Evolutionary conservation across 2,888 invertebrate species (phyloP), one percentile per base, ranked within the genome.

Genomic region (Cephus pygmeus): DNA sequence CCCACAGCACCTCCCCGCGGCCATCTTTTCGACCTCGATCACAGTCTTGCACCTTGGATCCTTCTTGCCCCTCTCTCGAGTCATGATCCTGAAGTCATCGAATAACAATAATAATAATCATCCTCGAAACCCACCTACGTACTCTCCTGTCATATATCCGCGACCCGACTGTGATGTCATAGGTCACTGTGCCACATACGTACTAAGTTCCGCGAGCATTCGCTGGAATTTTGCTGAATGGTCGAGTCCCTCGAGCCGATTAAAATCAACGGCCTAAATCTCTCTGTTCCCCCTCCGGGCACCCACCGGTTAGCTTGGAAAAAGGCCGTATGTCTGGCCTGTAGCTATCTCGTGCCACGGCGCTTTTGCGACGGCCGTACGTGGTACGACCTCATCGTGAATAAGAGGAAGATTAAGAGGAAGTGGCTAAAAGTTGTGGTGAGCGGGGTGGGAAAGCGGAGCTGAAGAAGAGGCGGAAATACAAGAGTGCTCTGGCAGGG

Each of bases 251-350:
- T 56, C 56, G 56, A 56, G 56, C 56, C 86, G 89, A 88, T 91
- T 89, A 87, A 87, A 90, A 91, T 91, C 90, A 85, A 84, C 90
- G 90, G 90, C 89, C 90, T 84, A 90, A 89, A 91, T 90, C 90
- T 89, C 81, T 77, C 79, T 78, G 81, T 4, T 15, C 15, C 40
- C 40, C 40, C 40, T 15, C 36, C 36, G 15, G 40, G 56, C 56
- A 56, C 56, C 23, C 23, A 3, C 23, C 23, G 23, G 23, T 56
- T 56, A 23, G 6, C 6, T 56, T 56, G 56, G 56, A 56, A 56
- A 56, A 56, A 56, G 15, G 40, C 40, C 23, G 56, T 56, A 56
- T 23, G 56, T 56, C 23, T 56, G 56, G 56, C 56, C 23, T 56
- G 56, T 56, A 23, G 56, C 56, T 56, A 23, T 23, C 56, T 9